Percentiles rank a stretch among this genome's conserved stretches.
Conservation (phyloP, 2,113 vertebrate genomes). For the Petrocephalus microphthalmus region DNA sequence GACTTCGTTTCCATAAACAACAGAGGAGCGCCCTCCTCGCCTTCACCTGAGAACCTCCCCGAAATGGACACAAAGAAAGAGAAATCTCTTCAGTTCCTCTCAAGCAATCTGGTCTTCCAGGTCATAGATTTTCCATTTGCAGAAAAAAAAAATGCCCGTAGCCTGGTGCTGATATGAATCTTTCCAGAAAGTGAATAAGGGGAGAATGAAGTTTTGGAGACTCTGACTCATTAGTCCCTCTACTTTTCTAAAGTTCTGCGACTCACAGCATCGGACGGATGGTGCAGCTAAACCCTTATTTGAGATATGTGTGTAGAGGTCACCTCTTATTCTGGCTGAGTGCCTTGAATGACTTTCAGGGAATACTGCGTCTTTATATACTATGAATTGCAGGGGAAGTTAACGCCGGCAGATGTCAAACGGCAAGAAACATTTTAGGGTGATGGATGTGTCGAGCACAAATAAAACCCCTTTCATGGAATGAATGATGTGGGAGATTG, state of each 20-base stretch:
- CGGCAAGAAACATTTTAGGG: not conserved
- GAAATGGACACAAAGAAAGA: not conserved
- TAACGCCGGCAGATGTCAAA: not conserved
- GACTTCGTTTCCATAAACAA: not conserved
- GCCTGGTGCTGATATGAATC: not conserved
- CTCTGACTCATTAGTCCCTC: not conserved
- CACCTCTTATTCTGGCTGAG: not conserved
- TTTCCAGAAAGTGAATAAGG: not conserved
- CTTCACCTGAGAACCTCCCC: not conserved
- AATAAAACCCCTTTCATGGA: not conserved
- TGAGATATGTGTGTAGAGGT: not conserved
- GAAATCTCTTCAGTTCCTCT: not conserved
- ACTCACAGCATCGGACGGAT: too few species aligned
- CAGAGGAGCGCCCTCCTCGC: not conserved
- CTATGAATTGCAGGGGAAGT: not conserved
- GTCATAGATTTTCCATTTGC: slow-evolving; percentile 1
- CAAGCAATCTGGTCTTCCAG: not conserved
- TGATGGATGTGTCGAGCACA: not conserved
- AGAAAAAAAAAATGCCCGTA: not conserved
- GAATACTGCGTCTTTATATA: not conserved
- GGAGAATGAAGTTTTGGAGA: not conserved
- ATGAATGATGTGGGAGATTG: not conserved
- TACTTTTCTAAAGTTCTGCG: not conserved
- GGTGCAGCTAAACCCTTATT: not conserved
- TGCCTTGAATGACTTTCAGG: not conserved